Conservation (phyloP, 2,113 vertebrate species). For the western clawed frog (Xenopus tropicalis) region DNA sequence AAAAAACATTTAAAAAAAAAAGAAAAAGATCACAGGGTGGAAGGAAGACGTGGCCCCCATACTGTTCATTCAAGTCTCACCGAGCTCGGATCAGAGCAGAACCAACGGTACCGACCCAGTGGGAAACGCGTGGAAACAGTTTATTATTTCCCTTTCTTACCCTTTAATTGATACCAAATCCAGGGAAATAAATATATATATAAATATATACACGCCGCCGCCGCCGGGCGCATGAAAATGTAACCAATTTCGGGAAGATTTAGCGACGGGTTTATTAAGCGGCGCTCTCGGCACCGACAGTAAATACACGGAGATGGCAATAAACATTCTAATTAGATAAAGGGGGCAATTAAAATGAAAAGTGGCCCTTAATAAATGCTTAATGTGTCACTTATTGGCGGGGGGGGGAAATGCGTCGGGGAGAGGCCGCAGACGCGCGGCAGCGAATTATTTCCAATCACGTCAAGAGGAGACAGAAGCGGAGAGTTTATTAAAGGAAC, state of each 20-base stretch:
- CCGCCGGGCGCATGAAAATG: no score
- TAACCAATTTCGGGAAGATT: not conserved
- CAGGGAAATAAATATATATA: no score
- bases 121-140: not conserved
- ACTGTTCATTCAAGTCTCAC: not conserved
- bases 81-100: not conserved
- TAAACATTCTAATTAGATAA: not conserved
- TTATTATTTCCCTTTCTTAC: not conserved
- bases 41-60: not conserved
- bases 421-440: no score
- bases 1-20: conserved; percentile 1
- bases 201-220: no score
- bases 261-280: not conserved
- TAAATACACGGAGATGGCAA: not conserved
- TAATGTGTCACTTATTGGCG: not conserved
- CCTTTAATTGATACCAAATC: not conserved
- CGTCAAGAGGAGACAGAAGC: no score
- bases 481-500: no score
- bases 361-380: not conserved
- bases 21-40: not conserved
- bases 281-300: not conserved
- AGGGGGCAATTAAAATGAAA: not conserved
- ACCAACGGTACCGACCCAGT: not conserved
- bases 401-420: no score
- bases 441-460: no score